These are phyloP conservation scores for Apodemus sylvaticus DNA, from an alignment of 2,113 vertebrate species.

Conservation along the genomic window DNA sequence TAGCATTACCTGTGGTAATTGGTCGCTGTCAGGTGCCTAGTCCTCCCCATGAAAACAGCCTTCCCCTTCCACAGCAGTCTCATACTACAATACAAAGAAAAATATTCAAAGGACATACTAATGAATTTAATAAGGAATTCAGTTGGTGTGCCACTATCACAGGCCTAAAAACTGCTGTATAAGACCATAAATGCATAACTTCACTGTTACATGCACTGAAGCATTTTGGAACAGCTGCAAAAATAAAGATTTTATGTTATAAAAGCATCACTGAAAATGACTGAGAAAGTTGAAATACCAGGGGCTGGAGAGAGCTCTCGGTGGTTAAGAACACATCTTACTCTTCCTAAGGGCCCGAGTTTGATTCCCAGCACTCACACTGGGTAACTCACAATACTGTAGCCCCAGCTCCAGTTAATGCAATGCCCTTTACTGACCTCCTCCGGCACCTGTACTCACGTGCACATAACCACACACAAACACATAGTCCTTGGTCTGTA, in stretches of 20 bases:
- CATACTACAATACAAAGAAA: neutral
- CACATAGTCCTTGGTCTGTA: neutral
- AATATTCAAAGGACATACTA: neutral
- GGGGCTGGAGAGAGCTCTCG: neutral
- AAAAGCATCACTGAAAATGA: slow-evolving; percentile 15
- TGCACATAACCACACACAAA: neutral
- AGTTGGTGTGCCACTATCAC: neutral
- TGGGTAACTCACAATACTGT: too few relatives aligned
- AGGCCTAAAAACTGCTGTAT: neutral
- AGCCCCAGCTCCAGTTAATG: neutral
- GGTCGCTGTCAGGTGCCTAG: neutral
- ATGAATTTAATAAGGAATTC: slow-evolving; percentile 6
- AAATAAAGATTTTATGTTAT: neutral
- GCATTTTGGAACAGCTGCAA: neutral
- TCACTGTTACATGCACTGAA: neutral
- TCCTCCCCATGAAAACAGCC: neutral
- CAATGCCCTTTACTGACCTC: neutral
- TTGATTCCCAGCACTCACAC: neutral
- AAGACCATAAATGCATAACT: neutral
- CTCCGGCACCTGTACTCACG: too few relatives aligned
- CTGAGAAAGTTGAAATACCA: neutral
- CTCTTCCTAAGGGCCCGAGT: neutral
- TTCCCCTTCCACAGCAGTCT: neutral
- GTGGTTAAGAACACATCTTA: neutral
- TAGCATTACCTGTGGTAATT: accelerated